Conservation (phyloP, 2,888 invertebrate genomes). For the Neoitamus cyanurus region DNA sequence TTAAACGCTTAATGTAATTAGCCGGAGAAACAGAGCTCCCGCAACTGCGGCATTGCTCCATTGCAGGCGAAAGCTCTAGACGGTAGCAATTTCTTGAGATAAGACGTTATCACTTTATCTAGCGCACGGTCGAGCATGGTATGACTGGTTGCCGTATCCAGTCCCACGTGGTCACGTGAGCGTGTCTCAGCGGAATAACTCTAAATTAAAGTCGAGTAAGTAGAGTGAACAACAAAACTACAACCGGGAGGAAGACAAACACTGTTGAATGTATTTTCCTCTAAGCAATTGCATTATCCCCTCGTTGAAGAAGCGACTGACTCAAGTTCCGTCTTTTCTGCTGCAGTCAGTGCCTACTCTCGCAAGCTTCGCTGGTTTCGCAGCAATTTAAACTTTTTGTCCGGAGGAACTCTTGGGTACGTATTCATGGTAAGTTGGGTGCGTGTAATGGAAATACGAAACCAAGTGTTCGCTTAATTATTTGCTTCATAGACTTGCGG, state of each 20-base stretch:
- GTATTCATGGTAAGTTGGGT: background rate
- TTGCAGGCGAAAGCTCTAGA: background rate
- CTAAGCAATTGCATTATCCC: background rate
- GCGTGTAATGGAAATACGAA: background rate
- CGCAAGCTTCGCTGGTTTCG: background rate
- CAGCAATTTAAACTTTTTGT: background rate
- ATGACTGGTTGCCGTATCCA: background rate
- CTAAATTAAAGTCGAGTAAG: background rate
- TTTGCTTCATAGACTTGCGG: background rate
- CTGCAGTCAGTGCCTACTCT: background rate
- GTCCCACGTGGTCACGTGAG: background rate
- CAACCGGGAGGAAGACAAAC: background rate
- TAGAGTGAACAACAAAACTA: background rate
- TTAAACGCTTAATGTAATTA: slow-evolving; percentile 9
- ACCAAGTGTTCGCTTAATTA: background rate
- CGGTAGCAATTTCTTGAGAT: background rate
- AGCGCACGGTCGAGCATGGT: background rate
- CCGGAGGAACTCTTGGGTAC: background rate
- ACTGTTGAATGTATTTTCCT: background rate
- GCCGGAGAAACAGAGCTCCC: background rate
- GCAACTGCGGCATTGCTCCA: background rate
- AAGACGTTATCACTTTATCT: background rate
- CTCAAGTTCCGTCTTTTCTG: background rate
- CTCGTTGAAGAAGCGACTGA: background rate
- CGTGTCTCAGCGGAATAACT: background rate